These are phyloP conservation scores for Cheilosia urbana DNA, from an alignment of 2,888 invertebrate species.

Conservation along the genomic window DNA sequence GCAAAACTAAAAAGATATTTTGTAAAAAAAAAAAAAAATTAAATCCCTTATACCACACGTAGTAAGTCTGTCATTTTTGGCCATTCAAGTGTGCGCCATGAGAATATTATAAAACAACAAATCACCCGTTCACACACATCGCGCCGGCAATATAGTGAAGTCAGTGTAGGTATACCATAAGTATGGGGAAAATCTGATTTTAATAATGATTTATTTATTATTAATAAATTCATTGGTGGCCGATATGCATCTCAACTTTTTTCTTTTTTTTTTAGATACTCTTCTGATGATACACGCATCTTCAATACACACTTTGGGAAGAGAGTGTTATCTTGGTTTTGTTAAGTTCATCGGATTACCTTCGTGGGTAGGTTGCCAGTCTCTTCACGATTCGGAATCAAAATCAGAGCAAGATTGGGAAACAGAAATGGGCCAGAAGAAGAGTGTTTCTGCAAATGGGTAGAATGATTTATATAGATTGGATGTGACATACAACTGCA, in stretches of 20 bases:
- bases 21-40: constrained; percentile 49
- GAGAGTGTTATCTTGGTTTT: constrained; percentile 34
- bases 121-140: constrained; percentile 77
- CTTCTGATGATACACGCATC: constrained; percentile 54
- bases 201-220: constrained; percentile 83
- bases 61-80: constrained; percentile 72
- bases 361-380: constrained; percentile 6
- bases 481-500: constrained; percentile 46
- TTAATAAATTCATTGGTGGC: constrained; percentile 83
- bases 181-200: constrained; percentile 80
- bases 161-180: neutral
- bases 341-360: constrained; percentile 6
- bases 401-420: constrained; percentile 48
- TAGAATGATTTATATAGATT: constrained; percentile 49
- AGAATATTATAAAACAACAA: constrained; percentile 83
- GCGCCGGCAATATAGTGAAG: constrained; percentile 19
- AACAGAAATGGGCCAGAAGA: neutral
- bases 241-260: constrained; percentile 65
- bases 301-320: constrained; percentile 47
- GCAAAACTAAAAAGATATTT: constrained; percentile 37
- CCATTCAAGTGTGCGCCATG: constrained; percentile 77
- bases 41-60: constrained; percentile 67
- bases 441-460: constrained; percentile 31
- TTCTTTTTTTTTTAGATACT: constrained; percentile 8
- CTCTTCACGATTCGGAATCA: neutral